Conservation (phyloP, 2,113 vertebrate species). For the Geococcyx californianus region DNA sequence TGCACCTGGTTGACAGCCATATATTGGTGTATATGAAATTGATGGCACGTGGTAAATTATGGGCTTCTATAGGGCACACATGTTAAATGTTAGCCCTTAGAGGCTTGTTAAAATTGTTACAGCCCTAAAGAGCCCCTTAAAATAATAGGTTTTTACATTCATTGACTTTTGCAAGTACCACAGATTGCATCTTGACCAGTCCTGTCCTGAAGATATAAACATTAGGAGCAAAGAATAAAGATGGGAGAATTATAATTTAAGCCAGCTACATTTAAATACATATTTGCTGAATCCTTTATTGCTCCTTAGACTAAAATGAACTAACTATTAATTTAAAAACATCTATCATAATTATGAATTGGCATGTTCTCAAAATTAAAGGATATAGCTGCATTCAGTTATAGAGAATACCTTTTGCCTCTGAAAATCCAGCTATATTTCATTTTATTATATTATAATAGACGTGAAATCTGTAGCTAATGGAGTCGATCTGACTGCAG, state of each 20-base stretch:
- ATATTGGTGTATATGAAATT: conserved; percentile 31
- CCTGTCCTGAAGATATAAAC: not conserved
- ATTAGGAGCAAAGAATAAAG: not conserved
- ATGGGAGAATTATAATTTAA: not conserved
- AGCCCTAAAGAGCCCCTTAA: conserved; percentile 44
- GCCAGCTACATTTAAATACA: not conserved
- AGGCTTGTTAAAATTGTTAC: conserved; percentile 48
- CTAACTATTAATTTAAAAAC: conserved; percentile 12
- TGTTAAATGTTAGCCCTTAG: conserved; percentile 56
- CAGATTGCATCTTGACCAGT: conserved; percentile 21
- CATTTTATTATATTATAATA: not conserved
- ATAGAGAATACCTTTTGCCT: not conserved
- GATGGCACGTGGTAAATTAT: conserved; percentile 55
- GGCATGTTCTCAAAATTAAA: not conserved
- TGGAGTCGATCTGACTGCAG: not conserved
- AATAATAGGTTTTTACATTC: conserved; percentile 43
- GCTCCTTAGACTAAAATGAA: not conserved
- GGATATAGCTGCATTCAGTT: not conserved
- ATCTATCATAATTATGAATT: not conserved
- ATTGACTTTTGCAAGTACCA: conserved; percentile 39
- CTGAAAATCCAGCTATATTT: not conserved
- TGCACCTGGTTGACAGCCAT: conserved; percentile 38
- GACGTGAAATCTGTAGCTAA: not conserved
- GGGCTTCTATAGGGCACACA: conserved; percentile 19
- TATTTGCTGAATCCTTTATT: not conserved